Conservation (phyloP, 2,888 invertebrate genomes). For the Euclidia mi region DNA sequence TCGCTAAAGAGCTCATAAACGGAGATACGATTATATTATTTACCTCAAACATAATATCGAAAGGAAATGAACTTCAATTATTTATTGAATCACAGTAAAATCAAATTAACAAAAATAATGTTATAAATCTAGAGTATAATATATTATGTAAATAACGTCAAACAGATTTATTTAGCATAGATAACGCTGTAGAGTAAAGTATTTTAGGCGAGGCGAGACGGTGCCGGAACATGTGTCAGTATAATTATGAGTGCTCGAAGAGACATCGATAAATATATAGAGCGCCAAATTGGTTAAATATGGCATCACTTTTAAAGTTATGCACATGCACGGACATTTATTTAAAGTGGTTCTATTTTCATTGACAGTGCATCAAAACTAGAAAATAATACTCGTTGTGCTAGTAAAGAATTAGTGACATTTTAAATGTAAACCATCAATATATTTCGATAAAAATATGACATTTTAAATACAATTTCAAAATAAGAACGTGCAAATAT, state of each 20-base stretch:
- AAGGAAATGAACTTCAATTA: background rate
- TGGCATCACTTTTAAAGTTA: background rate
- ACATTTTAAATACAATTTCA: constrained; percentile 2
- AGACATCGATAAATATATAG: background rate
- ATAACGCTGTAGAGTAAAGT: constrained; percentile 54
- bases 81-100: constrained; percentile 33
- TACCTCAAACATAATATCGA: background rate
- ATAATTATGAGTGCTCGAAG: constrained; percentile 9
- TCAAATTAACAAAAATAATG: constrained; percentile 31
- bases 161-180: constrained; percentile 56
- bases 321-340: background rate
- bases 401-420: no score
- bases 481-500: constrained; percentile 13
- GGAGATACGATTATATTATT: no score
- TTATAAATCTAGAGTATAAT: constrained; percentile 45
- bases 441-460: no score
- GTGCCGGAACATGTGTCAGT: constrained; percentile 20
- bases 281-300: background rate
- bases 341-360: background rate
- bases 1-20: background rate
- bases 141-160: constrained; percentile 62
- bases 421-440: no score
- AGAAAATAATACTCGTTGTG: no score
- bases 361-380: no score
- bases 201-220: constrained; percentile 26